Conservation (phyloP, 2,888 invertebrate genomes). For the Notodonta ziczac region DNA sequence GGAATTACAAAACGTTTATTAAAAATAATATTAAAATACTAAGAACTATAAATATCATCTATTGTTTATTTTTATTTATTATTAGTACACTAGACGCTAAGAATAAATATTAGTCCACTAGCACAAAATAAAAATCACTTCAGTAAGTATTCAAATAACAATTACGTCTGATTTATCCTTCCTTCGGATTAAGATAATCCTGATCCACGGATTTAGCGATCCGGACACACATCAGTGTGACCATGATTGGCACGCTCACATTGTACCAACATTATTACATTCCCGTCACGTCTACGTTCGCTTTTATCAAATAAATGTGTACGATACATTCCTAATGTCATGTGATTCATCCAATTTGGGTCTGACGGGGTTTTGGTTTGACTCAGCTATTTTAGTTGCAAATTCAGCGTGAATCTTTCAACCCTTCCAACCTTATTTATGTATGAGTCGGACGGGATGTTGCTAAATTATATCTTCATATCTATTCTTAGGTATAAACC, state of each 20-base stretch:
- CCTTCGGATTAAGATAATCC: background rate
- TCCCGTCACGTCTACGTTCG: slow-evolving; percentile 70
- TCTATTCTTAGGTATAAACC: background rate
- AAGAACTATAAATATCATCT: too few relatives aligned
- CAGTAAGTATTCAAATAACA: too few relatives aligned
- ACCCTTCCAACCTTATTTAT: slow-evolving; percentile 37
- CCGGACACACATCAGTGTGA: slow-evolving; percentile 22
- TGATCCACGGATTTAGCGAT: background rate
- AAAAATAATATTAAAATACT: too few relatives aligned
- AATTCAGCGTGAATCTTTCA: slow-evolving; percentile 43
- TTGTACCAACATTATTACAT: slow-evolving; percentile 71
- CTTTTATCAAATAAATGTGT: slow-evolving; percentile 75
- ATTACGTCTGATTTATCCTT: too few relatives aligned
- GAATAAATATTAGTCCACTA: too few relatives aligned
- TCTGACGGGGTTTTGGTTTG: slow-evolving; percentile 63
- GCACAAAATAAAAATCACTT: too few relatives aligned
- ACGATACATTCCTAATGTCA: slow-evolving; percentile 68
- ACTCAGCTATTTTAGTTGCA: slow-evolving; percentile 54
- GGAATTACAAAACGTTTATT: too few relatives aligned
- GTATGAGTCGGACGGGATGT: slow-evolving; percentile 1
- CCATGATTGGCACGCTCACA: slow-evolving; percentile 66
- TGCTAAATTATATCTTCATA: background rate
- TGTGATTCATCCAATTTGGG: slow-evolving; percentile 69
- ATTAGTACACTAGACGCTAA: too few relatives aligned
- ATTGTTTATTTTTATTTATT: too few relatives aligned